These are phyloP conservation scores for Dendrocincla tyrannina DNA, from an alignment of 2,797 vertebrate species.

Conservation along the genomic window DNA sequence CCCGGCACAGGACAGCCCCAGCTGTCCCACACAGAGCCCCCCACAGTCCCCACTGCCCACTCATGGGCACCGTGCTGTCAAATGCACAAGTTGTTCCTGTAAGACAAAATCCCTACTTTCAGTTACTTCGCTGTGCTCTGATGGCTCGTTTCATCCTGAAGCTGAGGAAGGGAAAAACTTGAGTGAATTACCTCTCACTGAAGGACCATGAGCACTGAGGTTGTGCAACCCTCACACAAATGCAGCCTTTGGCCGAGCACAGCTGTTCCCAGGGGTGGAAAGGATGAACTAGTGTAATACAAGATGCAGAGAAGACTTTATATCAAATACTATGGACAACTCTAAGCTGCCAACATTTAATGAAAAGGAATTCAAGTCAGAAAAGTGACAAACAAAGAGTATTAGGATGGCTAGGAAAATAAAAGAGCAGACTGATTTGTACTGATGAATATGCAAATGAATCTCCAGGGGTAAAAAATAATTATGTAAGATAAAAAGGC, in stretches of 20 bases:
- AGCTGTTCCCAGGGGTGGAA: background rate
- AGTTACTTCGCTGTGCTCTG: background rate
- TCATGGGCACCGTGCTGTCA: background rate
- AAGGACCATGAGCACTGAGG: background rate
- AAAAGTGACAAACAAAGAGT: background rate
- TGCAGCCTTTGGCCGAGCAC: background rate
- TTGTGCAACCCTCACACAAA: background rate
- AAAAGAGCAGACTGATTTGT: background rate
- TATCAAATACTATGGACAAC: background rate
- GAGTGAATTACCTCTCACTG: background rate
- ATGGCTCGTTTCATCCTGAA: background rate
- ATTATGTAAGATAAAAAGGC: background rate
- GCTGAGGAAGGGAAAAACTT: background rate
- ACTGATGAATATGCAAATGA: background rate
- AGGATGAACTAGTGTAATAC: background rate
- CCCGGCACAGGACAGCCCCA: background rate
- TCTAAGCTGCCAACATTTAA: background rate
- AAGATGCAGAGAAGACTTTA: background rate
- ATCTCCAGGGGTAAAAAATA: background rate
- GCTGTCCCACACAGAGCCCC: fast-evolving
- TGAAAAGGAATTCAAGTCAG: background rate
- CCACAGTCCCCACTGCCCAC: background rate
- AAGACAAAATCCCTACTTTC: background rate
- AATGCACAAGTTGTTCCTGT: fast-evolving
- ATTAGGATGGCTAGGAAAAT: background rate